Conservation (phyloP, 2,797 vertebrate species). For the Anguilla anguilla region DNA sequence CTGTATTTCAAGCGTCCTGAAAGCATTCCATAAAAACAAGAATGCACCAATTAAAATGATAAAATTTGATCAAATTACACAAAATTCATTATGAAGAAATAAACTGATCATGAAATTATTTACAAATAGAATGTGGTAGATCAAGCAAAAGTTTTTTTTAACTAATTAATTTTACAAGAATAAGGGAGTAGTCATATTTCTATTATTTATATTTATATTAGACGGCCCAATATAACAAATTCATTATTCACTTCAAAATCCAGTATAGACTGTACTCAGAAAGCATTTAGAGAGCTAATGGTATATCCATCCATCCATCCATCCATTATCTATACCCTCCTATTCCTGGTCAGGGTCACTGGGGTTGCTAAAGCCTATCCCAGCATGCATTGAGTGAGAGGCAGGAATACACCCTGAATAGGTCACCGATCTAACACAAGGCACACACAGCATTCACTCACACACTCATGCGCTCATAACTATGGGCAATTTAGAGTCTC, state of each 20-base stretch:
- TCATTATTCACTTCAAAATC: neutral
- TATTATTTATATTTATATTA: neutral
- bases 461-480: no score
- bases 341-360: no score
- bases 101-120: neutral
- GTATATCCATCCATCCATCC: no score
- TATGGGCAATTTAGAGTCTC: no score
- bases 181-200: neutral
- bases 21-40: neutral
- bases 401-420: no score
- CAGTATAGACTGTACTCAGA: neutral
- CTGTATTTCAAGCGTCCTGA: neutral
- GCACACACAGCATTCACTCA: no score
- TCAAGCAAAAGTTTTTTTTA: neutral
- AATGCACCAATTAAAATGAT: neutral
- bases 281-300: neutral
- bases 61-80: neutral
- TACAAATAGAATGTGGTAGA: neutral
- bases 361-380: no score
- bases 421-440: no score
- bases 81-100: neutral
- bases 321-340: no score
- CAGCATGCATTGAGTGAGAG: no score
- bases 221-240: neutral
- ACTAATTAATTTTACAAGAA: neutral